Evolutionary conservation across 2,888 invertebrate genomes (phyloP), one percentile per base, ranked within the genome.

Genomic region (Crepidodera aurea): DNA sequence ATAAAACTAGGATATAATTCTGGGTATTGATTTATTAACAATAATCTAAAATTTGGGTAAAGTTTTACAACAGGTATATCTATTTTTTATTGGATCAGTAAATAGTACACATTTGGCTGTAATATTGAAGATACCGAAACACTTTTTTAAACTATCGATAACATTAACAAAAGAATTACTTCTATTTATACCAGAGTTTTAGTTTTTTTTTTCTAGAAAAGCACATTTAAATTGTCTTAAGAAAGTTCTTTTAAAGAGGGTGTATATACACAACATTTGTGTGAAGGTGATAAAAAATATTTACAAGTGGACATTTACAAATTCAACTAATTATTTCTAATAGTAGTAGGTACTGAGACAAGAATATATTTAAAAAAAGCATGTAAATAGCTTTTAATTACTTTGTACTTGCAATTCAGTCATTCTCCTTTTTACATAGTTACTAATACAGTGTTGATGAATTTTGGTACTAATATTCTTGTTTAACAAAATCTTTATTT

Each of bases 241-340:
- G 7, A 39, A 48, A 16, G 29, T 50, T 46, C 22, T 44, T 25
- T 50, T 15, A 10, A 51, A 51, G 34, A 15, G n/a, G n/a, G 3
- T 53, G 32, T 53, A 27, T 53, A 25, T 53, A 39, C 53, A 53
- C 15, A 53, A 25, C 15, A 40, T 39, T 15, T 39, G 3, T 18
- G 7, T 51, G n/a, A 27, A 51, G 7, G 51, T 51, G 51, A 37
- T 53, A 53, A 53, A 53, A 53, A 53, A 53, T 53, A 53, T 53
- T 37, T 53, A 53, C 53, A 53, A 8, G 53, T 53, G 53, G 40
- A 53, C 53, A 53, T 53, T 53, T 53, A 53, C 39, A 53, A 53
- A 53, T 25, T 51, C 13, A 32, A 29, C 51, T 51, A 51, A 8
- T 10, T 25, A 32, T 46, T 1, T 10, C 18, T 51, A 40, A 2